Percentiles rank a stretch among this genome's conserved stretches.
phyloP scores from a whole-genome alignment of 2,797 vertebrate species.

The Ambastaia sidthimunki region DNA sequence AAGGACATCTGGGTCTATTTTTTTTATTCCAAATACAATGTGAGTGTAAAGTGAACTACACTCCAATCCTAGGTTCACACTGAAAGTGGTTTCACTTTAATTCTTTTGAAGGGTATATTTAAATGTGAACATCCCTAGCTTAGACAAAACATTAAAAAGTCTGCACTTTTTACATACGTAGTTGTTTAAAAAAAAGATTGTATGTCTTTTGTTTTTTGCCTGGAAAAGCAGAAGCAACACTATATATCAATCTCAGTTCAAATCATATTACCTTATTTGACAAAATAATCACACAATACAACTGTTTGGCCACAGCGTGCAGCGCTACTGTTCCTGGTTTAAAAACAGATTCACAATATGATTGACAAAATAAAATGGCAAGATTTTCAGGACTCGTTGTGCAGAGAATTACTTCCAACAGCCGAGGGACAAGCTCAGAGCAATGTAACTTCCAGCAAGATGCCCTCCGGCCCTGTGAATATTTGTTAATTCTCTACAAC shows the following conservation, averaged over 20 bases:
- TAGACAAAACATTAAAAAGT: too few species aligned
- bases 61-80: too few species aligned
- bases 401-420: slow-evolving; percentile 16
- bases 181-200: too few species aligned
- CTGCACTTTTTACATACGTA: too few species aligned
- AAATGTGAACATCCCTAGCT: too few species aligned
- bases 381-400: not conserved
- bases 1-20: too few species aligned
- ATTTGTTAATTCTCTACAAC: slow-evolving; percentile 61
- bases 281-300: not conserved
- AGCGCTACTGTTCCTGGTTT: not conserved
- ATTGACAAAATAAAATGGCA: slow-evolving; percentile 26
- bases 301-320: not conserved
- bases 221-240: not conserved
- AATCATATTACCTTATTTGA: not conserved
- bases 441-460: slow-evolving; percentile 28
- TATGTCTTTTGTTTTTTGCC: not conserved
- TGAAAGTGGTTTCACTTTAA: too few species aligned
- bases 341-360: slow-evolving; percentile 22
- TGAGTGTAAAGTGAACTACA: too few species aligned
- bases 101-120: too few species aligned
- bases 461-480: slow-evolving; percentile 69
- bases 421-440: slow-evolving; percentile 28
- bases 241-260: not conserved
- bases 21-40: too few species aligned